phyloP scores from a whole-genome alignment of 2,888 invertebrate species.

The Xylota sylvarum region DNA sequence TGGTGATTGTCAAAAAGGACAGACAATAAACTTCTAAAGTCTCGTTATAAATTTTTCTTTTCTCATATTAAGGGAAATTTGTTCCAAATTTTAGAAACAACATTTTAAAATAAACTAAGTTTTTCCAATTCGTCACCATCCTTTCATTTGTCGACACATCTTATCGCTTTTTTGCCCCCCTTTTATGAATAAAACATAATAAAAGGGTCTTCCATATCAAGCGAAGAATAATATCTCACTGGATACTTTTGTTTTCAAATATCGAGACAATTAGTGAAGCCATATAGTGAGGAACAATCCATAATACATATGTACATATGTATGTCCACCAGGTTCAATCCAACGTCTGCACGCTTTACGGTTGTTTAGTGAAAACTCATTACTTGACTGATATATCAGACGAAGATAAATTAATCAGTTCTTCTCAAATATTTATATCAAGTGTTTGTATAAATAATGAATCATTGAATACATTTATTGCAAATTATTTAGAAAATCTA shows the following conservation, averaged over 20 bases:
- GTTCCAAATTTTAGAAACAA: conserved; percentile 31
- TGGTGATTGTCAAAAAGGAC: conserved; percentile 83
- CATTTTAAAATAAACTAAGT: not conserved
- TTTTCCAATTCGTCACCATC: not conserved
- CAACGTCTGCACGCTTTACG: conserved; percentile 73
- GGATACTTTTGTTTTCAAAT: conserved; percentile 1
- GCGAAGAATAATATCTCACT: conserved; percentile 58
- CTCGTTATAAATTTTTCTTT: conserved; percentile 14
- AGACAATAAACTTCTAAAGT: conserved; percentile 79
- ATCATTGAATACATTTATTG: conserved; percentile 15
- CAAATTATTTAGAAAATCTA: not conserved
- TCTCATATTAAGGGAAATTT: not conserved
- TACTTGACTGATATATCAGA: conserved; percentile 61
- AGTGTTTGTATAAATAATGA: conserved; percentile 13
- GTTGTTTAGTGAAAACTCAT: conserved; percentile 41
- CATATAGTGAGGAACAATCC: conserved; percentile 46
- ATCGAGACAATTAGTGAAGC: not conserved
- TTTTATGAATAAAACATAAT: conserved; percentile 32
- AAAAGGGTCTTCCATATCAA: conserved; percentile 57
- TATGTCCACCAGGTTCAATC: no score
- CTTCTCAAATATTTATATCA: conserved; percentile 14
- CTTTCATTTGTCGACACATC: conserved; percentile 4
- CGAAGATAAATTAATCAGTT: conserved; percentile 43
- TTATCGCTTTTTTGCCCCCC: conserved; percentile 55
- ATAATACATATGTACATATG: no score